A percentile compares a stretch with the other conserved stretches of the same genome.
These are phyloP conservation scores for Euphydryas editha DNA, from an alignment of 2,888 invertebrate genomes.

Conservation along the genomic window DNA sequence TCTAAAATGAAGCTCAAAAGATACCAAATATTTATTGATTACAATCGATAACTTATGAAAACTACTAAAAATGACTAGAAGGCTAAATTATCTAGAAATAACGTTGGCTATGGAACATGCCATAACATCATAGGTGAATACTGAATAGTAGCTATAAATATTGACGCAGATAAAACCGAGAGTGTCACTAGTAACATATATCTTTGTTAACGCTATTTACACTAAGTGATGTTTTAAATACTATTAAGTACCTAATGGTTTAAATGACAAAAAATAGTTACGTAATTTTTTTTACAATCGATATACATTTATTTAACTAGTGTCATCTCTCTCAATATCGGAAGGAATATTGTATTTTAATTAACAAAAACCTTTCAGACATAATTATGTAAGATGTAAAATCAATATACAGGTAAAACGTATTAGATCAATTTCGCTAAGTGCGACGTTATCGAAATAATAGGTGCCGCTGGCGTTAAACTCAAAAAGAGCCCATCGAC, in stretches of 20 bases:
- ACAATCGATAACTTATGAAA: too few species aligned
- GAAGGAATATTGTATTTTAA: background rate
- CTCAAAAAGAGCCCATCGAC: conserved; percentile 74
- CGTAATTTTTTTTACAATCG: background rate
- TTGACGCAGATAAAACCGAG: too few species aligned
- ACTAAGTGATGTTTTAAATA: too few species aligned
- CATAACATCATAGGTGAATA: too few species aligned
- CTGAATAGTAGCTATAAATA: too few species aligned
- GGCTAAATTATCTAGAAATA: too few species aligned
- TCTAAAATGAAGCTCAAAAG: too few species aligned
- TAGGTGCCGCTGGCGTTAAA: conserved; percentile 59
- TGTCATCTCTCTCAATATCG: background rate
- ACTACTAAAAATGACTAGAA: too few species aligned
- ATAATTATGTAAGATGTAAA: conserved; percentile 25
- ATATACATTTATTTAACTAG: background rate
- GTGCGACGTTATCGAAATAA: conserved; percentile 64
- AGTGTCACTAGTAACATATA: too few species aligned
- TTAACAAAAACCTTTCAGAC: conserved; percentile 1
- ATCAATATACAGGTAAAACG: conserved; percentile 27
- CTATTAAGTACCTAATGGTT: background rate
- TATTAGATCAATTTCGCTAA: conserved; percentile 57
- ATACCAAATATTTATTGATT: too few species aligned
- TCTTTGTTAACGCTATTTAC: too few species aligned
- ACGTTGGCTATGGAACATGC: too few species aligned
- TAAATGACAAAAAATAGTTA: background rate